These are phyloP conservation scores for Lasius platythorax DNA, from an alignment of 2,888 invertebrate species.

Conservation along the genomic window DNA sequence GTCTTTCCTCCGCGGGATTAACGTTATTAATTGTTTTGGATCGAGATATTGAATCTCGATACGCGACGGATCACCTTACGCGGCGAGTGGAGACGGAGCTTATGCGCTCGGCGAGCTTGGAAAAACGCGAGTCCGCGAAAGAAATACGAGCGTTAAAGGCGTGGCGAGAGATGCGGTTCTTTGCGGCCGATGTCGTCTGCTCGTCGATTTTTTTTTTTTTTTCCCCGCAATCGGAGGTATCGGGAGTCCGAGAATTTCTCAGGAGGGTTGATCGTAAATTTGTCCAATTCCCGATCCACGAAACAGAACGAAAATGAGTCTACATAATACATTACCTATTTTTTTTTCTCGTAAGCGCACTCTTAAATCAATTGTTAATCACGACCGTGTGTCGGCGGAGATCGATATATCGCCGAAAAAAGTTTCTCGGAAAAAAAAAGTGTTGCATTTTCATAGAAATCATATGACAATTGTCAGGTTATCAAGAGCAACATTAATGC, in stretches of 20 bases:
- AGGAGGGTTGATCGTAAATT: constrained; percentile 71
- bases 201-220: constrained; percentile 43
- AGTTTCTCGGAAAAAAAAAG: background rate
- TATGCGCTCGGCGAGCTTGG: constrained; percentile 30
- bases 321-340: constrained; percentile 47
- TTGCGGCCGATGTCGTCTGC: background rate
- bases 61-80: constrained; percentile 67
- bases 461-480: background rate
- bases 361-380: constrained; percentile 69
- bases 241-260: constrained; percentile 27
- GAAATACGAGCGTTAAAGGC: constrained; percentile 35
- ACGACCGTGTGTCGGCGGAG: constrained; percentile 47
- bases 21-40: constrained; percentile 70
- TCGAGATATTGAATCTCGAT: constrained; percentile 70
- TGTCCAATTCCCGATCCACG: constrained; percentile 51
- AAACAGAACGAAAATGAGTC: constrained; percentile 56
- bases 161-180: constrained; percentile 5
- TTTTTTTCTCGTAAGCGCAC: constrained; percentile 48
- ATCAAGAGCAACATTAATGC: background rate
- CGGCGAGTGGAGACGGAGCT: constrained; percentile 64
- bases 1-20: constrained; percentile 48
- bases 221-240: constrained; percentile 23
- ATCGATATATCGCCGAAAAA: background rate
- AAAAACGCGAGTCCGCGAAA: constrained; percentile 59
- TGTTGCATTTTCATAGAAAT: background rate